Evolutionary conservation across 2,113 vertebrate species (phyloP), one percentile per base, ranked within the genome.

Genomic region (Oreamnos americanus): DNA sequence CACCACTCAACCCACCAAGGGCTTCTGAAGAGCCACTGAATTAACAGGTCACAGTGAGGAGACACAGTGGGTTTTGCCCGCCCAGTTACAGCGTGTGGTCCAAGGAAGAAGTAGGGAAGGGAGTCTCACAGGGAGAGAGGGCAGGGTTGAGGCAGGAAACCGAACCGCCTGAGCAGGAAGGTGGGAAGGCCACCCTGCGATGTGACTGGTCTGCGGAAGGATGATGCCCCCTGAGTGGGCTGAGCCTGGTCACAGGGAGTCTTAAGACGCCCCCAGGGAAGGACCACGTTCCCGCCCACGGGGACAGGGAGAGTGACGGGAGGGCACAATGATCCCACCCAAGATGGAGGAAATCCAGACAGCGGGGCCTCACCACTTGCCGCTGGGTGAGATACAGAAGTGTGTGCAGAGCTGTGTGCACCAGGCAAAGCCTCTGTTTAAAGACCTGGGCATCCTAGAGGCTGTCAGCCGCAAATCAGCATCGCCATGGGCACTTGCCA

Each of bases 251-350:
- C 33, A 9, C 14, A 39, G 55, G 8, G 13, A 71, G 43, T 47
- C 76, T 82, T 82, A 30, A 60, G 90, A 16, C 45, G n/a, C 39
- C 43, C 43, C 21, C 58, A 67, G 71, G n/a, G 87, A 45, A 92
- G 76, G 26, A 26, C 17, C 25, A 67, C 30, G 39, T n/a, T 33
- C 43, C 60, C 26, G 21, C 19, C 28, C 25, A 25, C 0, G 1
- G 25, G n/a, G 28, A 64, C 8, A 26, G 49, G 30, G 2, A 16
- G 25, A 14, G 10, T 14, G 25, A 12, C 0, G 10, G 33, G 25
- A 25, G 5, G 5, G 30, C 87, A 62, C 0, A 25, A 57, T 0
- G 0, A 90, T 36, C 2, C 13, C 16, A 57, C 14, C 47, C 17
- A 3, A 49, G 28, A 15, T 13, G 21, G 25, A 67, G 55, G 47